phyloP scores from a whole-genome alignment of 1,140 invertebrate genomes.

The Orius insidiosus region DNA sequence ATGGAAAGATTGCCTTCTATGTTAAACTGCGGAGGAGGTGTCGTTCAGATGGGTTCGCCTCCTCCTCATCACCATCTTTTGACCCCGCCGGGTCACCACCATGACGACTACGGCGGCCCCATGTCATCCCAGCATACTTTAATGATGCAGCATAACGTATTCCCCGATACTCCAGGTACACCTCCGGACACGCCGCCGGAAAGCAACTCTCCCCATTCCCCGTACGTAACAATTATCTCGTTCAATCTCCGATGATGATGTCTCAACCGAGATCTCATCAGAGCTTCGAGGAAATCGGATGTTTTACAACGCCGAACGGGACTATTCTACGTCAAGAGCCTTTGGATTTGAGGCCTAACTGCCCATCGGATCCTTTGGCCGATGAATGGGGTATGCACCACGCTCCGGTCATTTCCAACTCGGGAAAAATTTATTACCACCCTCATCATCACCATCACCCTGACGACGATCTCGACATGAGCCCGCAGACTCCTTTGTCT shows the following conservation, averaged over 20 bases:
- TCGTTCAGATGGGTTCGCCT: conserved; percentile 4
- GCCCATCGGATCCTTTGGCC: conserved; percentile 21
- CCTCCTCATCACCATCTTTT: conserved; percentile 15
- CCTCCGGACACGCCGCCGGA: conserved; percentile 62
- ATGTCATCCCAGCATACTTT: background rate
- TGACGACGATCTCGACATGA: conserved; percentile 16
- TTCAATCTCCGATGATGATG: conserved; percentile 21
- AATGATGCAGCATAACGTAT: conserved; percentile 5
- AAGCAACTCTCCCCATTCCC: conserved; percentile 35
- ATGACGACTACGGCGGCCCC: conserved; percentile 11
- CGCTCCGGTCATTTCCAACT: background rate
- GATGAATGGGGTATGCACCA: conserved; percentile 11
- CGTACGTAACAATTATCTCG: conserved; percentile 22
- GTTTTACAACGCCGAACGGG: conserved; percentile 35
- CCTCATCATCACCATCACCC: conserved; percentile 16
- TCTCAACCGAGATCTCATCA: conserved; percentile 23
- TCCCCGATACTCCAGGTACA: conserved; percentile 36
- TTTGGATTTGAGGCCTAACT: conserved; percentile 59
- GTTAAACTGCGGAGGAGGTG: conserved; percentile 2
- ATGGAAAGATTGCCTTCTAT: conserved; percentile 11
- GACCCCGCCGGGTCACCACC: conserved; percentile 16
- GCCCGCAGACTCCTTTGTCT: conserved; percentile 26
- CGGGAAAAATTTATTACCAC: conserved; percentile 6
- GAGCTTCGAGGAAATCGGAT: conserved; percentile 44
- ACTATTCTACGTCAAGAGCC: conserved; percentile 34